Base-by-base conservation (phyloP, 1,140 invertebrate genomes). In the Lepidostoma basale region DNA sequence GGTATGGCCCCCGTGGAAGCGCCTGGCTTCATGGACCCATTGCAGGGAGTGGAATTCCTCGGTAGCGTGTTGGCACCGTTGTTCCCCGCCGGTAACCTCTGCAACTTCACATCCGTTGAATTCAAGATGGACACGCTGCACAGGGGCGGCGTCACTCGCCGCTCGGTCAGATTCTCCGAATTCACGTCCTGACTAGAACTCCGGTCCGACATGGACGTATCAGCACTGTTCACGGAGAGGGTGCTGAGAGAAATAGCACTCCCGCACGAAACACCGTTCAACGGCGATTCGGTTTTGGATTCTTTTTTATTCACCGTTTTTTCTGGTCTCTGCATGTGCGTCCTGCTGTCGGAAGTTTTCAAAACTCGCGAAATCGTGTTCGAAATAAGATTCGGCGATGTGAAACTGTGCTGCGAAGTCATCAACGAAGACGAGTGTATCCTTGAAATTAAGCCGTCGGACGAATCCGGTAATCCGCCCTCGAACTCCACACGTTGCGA, bases 1-100 rank as follows among this genome's bases (percentile, higher is more conserved):
- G 93, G 92, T 76, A 95, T 95, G 0, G 92, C 91, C 4, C 92
- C 93, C 0, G 91, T 93, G 0, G 90, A 90, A 10, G 84, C 81
- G 10, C 76, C 82, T 0, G 84, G 82, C 76, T 89, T 91, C 5
- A 77, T 72, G 18, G 44, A 62, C 16, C 40, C 65, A 10, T 47
- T 26, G 30, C 58, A 54, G 0, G 79, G 76, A 4, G 62, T 54
- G 9, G 67, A 62, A 30, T 62, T 68, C 54, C 71, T 67, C 3
- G 68, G 71, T 28, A 68, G 70, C 0, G 73, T 56, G 42, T 60
- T 74, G 1, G 63, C 42, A 36, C 56, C 72, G 49, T 78, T 77
- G 28, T 73, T 73, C 18, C 67, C 59, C 3, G 76, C 72, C 10
- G 74, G 69, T 49, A 70, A 76, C 9, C 77, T 76, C 49, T 78